phyloP scores from a whole-genome alignment of 2,797 vertebrate species.

The Necrosyrtes monachus region DNA sequence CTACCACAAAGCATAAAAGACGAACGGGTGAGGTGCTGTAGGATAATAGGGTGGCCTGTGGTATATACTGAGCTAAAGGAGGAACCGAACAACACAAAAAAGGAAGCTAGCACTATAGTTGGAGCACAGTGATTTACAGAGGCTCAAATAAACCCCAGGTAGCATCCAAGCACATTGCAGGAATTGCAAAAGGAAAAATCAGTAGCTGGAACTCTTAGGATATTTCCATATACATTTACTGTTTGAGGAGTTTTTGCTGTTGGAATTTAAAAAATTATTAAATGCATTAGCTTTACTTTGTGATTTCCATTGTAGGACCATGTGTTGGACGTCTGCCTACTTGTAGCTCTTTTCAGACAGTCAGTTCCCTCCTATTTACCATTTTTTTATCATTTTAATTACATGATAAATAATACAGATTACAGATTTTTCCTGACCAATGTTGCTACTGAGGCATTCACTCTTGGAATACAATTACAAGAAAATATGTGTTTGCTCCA shows the following conservation, averaged over 20 bases:
- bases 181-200: neutral
- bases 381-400: constrained; percentile 52
- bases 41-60: neutral
- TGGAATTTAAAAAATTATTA: neutral
- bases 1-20: neutral
- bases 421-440: constrained; percentile 58
- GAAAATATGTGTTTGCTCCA: constrained; percentile 48
- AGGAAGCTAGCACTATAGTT: neutral
- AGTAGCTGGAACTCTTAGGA: neutral
- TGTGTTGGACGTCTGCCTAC: constrained; percentile 34
- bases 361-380: constrained; percentile 24
- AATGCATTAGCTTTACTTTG: neutral
- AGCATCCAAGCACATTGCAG: neutral
- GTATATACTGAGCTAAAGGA: neutral
- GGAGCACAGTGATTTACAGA: neutral
- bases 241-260: neutral
- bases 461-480: constrained; percentile 47
- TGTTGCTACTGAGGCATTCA: constrained; percentile 17
- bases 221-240: neutral
- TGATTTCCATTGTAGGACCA: neutral
- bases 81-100: neutral
- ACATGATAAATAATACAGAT: constrained; percentile 44
- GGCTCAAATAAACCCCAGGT: neutral
- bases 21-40: neutral
- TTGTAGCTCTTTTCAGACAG: constrained; percentile 24